A percentile compares a stretch with the other conserved stretches of the same genome.
phyloP scores from a whole-genome alignment of 2,113 vertebrate species.

The Lanius ludovicianus region DNA sequence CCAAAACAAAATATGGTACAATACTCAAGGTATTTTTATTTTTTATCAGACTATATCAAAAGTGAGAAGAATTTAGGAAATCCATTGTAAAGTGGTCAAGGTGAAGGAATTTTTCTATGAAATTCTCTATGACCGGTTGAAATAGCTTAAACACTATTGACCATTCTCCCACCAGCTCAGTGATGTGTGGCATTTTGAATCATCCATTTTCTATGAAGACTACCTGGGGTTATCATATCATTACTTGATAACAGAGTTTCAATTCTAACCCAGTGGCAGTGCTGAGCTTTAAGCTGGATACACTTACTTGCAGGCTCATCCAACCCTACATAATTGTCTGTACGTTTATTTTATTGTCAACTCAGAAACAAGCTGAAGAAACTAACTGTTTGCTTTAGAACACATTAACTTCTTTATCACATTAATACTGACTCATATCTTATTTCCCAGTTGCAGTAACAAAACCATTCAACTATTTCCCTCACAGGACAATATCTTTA shows the following conservation, averaged over 20 bases:
- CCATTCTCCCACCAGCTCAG: constrained; percentile 46
- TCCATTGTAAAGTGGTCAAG: neutral
- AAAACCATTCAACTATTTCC: constrained; percentile 75
- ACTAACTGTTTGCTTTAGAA: constrained; percentile 67
- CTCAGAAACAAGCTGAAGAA: constrained; percentile 67
- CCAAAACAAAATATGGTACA: neutral
- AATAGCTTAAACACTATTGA: constrained; percentile 52
- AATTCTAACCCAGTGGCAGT: neutral
- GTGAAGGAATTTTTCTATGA: neutral
- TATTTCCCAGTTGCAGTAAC: constrained; percentile 77
- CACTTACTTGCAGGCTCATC: constrained; percentile 48
- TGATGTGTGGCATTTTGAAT: constrained; percentile 48
- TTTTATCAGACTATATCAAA: neutral
- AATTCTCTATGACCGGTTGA: constrained; percentile 35
- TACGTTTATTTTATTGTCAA: constrained; percentile 72
- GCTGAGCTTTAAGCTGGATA: neutral
- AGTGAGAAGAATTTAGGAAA: neutral
- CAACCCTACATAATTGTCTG: constrained; percentile 68
- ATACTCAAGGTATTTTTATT: neutral
- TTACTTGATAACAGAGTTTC: constrained; percentile 15
- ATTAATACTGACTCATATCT: constrained; percentile 76
- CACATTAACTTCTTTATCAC: constrained; percentile 73
- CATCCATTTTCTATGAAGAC: constrained; percentile 48
- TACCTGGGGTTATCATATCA: constrained; percentile 26
- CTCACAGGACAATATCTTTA: constrained; percentile 80